Percentiles rank a stretch among this genome's conserved stretches.
Conservation (phyloP, 2,113 vertebrate genomes). For the Toxotes jaculatrix region DNA sequence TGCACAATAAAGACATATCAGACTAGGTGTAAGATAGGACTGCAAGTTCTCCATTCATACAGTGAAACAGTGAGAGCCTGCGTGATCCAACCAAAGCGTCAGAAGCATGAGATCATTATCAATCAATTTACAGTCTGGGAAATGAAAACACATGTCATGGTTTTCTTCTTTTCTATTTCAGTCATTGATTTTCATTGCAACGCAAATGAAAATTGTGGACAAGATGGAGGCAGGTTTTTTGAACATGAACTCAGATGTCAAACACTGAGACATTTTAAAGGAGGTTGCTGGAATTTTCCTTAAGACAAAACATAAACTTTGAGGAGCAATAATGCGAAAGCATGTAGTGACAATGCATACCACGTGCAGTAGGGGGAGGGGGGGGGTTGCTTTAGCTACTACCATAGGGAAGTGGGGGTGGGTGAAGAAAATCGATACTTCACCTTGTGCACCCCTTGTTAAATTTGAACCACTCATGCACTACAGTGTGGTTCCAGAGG, state of each 20-base stretch:
- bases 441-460: constrained; percentile 58
- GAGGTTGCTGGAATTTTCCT: not conserved
- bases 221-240: not conserved
- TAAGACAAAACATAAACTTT: not conserved
- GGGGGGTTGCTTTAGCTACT: too few species aligned
- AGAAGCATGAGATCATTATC: not conserved
- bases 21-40: not conserved
- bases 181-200: constrained; percentile 3
- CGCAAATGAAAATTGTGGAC: not conserved
- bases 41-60: not conserved
- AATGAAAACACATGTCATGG: not conserved
- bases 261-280: not conserved
- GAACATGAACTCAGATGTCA: not conserved
- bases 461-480: constrained; percentile 61
- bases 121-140: not conserved
- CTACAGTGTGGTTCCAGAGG: constrained; percentile 56
- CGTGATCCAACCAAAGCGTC: not conserved
- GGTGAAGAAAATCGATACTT: constrained; percentile 34
- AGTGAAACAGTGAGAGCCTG: not conserved
- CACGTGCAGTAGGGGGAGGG: too few species aligned
- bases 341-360: not conserved
- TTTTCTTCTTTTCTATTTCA: not conserved
- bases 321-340: not conserved
- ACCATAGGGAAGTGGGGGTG: too few species aligned
- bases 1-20: constrained; percentile 18